A percentile compares a stretch with the other conserved stretches of the same genome.
phyloP scores from a whole-genome alignment of 2,113 vertebrate genomes.

The Petromus typicus region DNA sequence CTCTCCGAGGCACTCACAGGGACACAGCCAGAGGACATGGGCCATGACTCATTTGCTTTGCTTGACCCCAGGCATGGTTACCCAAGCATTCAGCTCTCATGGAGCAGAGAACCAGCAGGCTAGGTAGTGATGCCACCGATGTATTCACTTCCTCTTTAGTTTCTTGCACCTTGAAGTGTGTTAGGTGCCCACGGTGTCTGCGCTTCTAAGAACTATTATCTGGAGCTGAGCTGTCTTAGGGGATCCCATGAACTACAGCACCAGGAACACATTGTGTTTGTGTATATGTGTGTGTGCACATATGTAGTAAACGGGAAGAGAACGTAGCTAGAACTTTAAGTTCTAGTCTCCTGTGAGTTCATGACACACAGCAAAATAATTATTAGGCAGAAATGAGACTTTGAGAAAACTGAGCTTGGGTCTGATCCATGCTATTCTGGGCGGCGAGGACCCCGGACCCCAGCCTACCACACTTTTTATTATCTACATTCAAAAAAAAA shows the following conservation, averaged over 20 bases:
- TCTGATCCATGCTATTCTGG: too few species aligned
- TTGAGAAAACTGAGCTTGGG: too few species aligned
- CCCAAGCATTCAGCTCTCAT: neutral
- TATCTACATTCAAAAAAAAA: too few species aligned
- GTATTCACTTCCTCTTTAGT: neutral
- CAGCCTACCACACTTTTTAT: too few species aligned
- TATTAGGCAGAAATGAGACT: too few species aligned
- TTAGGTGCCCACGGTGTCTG: constrained; percentile 2
- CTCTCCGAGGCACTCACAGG: constrained; percentile 62
- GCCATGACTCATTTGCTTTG: constrained; percentile 50
- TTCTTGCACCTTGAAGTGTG: neutral
- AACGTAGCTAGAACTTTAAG: too few species aligned
- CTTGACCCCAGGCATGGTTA: neutral
- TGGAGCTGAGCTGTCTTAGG: neutral
- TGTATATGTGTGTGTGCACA: neutral
- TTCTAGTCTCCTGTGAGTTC: too few species aligned
- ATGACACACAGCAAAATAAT: too few species aligned
- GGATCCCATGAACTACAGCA: neutral
- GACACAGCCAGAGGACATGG: neutral
- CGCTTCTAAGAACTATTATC: neutral
- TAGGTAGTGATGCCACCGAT: neutral
- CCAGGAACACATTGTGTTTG: neutral
- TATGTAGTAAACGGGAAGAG: too few species aligned
- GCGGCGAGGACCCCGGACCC: too few species aligned
- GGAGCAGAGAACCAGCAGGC: neutral